Evolutionary conservation across 2,888 invertebrate species (phyloP).

Genomic region (Branchipolynoe longqiensis): DNA sequence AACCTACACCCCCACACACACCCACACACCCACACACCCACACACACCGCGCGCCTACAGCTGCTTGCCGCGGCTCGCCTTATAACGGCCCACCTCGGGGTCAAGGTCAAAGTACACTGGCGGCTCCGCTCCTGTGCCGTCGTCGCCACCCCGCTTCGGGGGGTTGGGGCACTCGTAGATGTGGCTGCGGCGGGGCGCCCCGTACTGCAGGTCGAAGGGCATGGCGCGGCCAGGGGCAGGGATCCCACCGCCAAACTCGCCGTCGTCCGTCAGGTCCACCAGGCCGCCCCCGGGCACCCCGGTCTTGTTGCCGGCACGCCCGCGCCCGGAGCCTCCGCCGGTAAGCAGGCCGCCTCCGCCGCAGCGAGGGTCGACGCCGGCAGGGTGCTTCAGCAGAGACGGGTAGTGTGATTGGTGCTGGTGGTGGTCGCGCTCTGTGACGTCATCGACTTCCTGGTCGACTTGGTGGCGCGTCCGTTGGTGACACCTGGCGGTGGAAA

Average conservation of each 20-base stretch:
- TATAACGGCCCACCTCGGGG: conserved; percentile 20
- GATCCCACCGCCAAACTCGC: background rate
- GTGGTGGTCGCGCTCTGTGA: conserved; percentile 55
- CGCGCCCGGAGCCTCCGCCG: background rate
- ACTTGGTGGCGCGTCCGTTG: conserved; percentile 36
- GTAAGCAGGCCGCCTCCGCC: background rate
- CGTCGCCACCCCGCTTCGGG: conserved; percentile 22
- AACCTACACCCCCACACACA: background rate
- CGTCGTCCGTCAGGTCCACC: background rate
- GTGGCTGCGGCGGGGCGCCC: conserved; percentile 30
- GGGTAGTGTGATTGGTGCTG: conserved; percentile 53
- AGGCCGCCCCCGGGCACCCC: background rate
- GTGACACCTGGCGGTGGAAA: conserved; percentile 9
- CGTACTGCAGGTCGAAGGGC: conserved; percentile 10
- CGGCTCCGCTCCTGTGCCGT: background rate
- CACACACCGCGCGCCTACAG: background rate
- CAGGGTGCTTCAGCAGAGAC: conserved; percentile 41
- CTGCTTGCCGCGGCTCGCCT: conserved; percentile 3
- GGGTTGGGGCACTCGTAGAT: conserved; percentile 58
- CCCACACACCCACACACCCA: background rate
- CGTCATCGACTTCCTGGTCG: conserved; percentile 50
- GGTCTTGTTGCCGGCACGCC: background rate
- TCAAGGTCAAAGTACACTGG: conserved; percentile 56
- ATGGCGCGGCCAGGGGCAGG: background rate
- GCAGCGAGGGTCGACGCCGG: conserved; percentile 31